Evolutionary conservation across 2,888 invertebrate genomes (phyloP), one percentile per base, ranked within the genome.

Genomic region (Dynastes maya): DNA sequence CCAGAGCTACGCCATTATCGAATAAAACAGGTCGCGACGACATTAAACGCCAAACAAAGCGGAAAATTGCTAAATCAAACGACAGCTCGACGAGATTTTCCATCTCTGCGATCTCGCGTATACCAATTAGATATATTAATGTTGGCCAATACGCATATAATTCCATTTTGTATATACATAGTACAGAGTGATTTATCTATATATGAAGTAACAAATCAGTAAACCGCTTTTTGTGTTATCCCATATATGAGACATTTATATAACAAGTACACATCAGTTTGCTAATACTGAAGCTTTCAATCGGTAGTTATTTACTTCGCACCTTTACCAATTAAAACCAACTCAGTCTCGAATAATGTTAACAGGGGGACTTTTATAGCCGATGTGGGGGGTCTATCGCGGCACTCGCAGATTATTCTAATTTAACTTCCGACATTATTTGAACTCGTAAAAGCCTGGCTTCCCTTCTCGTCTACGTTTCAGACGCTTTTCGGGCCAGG

Each of bases 381-480:
- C 68, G 68, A 68, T 68, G 51, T 51, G 68, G 51, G 65, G 53
- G 9, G 16, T 29, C 68, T 51, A 51, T 27, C 68, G 68, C n/a
- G 68, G n/a, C 2, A 29, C 68, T 45, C 22, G 61, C 72, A 45
- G 22, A 61, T 74, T 74, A 74, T 61, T 74, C 72, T 61, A 74
- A 74, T 74, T 74, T 74, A 74, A 74, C 72, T 74, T 74, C 72
- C 45, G 61, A 40, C 72, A 61, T 74, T 74, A 74, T 45, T 45
- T 61, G 72, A 61, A 74, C 40, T 74, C 72, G 49, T 74, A 74
- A 74, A 61, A 51, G 68, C 22, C 55, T 2, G 2, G n/a, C 55
- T 58, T 27, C 8, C 55, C 22, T 16, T 9, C n/a, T 0, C 16
- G 22, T 22, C 22, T 3, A 16, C 6, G 6, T 22, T 22, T 51